Evolutionary conservation across 2,888 invertebrate species (phyloP).

Genomic region (Apamea sordens): DNA sequence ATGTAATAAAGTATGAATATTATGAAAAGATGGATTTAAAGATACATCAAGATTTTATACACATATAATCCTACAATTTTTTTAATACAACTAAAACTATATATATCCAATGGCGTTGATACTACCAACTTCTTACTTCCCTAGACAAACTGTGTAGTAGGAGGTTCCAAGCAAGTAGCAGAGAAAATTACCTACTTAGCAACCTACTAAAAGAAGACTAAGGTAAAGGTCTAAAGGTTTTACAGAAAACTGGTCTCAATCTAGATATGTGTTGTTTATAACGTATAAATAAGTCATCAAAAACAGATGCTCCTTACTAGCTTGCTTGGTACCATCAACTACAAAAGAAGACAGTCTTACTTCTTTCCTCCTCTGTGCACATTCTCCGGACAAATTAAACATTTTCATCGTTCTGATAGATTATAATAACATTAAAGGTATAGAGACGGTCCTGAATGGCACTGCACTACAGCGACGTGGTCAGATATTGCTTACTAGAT

Average conservation of each 20-base stretch:
- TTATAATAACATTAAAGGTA: not conserved
- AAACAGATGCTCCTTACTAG: not conserved
- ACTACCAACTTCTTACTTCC: not conserved
- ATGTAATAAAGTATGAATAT: constrained; percentile 1
- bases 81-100: not conserved
- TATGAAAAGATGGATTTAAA: not conserved
- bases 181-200: not conserved
- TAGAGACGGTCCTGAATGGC: not conserved
- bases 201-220: not conserved
- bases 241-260: constrained; percentile 29
- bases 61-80: not conserved
- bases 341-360: constrained; percentile 8
- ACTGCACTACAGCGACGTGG: constrained; percentile 5
- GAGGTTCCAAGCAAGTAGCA: constrained; percentile 22
- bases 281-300: not conserved
- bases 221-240: not conserved
- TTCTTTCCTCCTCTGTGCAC: constrained; percentile 4
- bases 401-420: not conserved
- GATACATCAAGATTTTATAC: not conserved
- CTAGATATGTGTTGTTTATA: constrained; percentile 14
- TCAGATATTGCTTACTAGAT: not conserved
- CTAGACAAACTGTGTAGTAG: not conserved
- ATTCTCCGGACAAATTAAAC: constrained; percentile 7
- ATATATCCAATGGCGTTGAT: not conserved
- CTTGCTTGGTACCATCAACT: constrained; percentile 32